Evolutionary conservation across 1,140 invertebrate genomes (phyloP).

Genomic region (Triops cancriformis): DNA sequence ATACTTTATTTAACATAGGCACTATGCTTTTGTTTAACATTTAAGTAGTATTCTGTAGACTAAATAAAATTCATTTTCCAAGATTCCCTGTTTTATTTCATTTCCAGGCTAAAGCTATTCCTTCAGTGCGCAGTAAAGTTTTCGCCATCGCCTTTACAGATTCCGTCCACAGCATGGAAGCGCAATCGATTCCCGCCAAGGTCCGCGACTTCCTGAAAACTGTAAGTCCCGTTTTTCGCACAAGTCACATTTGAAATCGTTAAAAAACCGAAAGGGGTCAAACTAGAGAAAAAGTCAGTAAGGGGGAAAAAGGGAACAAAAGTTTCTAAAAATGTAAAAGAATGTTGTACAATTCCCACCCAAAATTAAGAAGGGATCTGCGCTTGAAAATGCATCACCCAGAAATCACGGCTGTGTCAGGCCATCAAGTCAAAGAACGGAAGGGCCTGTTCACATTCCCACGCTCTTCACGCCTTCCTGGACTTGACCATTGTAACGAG

Average conservation of each 20-base stretch:
- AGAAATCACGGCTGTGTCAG: not conserved
- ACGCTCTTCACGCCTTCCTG: constrained; percentile 12
- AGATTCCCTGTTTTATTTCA: not conserved
- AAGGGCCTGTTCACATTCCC: constrained; percentile 3
- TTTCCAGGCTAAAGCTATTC: constrained; percentile 33
- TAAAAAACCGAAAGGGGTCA: too few relatives aligned
- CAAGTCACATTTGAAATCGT: not conserved
- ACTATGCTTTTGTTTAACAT: too few relatives aligned
- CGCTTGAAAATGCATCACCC: not conserved
- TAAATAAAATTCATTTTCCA: too few relatives aligned
- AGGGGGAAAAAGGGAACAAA: not conserved
- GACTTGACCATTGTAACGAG: not conserved
- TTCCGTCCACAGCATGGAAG: constrained; percentile 39
- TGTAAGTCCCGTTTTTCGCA: constrained; percentile 7
- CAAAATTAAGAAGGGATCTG: not conserved
- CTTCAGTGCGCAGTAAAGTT: constrained; percentile 38
- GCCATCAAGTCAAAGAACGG: not conserved
- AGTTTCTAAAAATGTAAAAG: not conserved
- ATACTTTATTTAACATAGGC: too few relatives aligned
- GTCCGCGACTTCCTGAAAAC: constrained; percentile 16
- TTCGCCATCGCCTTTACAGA: constrained; percentile 43
- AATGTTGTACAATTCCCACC: not conserved
- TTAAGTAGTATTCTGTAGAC: too few relatives aligned
- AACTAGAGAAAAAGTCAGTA: too few relatives aligned
- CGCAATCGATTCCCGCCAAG: constrained; percentile 16